Percentiles rank a stretch among this genome's conserved stretches.
These are phyloP conservation scores for Aurelia aurita complex sp. Pacific DNA, from an alignment of 30 jellyfish, hydroid and myxozoan genomes.

Conservation along the genomic window DNA sequence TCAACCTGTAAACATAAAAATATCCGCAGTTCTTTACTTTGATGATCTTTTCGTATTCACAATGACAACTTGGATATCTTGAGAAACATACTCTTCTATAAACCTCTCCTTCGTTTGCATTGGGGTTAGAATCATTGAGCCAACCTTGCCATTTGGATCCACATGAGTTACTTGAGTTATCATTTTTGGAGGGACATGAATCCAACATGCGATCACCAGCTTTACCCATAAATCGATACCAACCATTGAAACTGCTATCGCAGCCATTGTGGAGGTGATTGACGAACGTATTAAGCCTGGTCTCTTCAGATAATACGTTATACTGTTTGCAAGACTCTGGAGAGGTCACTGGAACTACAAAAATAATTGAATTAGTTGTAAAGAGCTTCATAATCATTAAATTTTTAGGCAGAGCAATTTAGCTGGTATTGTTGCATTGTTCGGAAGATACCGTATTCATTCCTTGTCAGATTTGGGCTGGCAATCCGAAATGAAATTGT, in stretches of 20 bases:
- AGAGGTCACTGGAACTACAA: neutral
- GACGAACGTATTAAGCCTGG: slow-evolving; percentile 8
- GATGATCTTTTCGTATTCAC: slow-evolving; percentile 55
- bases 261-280: slow-evolving; percentile 1
- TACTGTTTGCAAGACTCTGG: slow-evolving; percentile 1
- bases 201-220: slow-evolving; percentile 37
- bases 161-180: slow-evolving; percentile 1
- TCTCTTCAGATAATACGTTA: slow-evolving; percentile 11
- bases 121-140: slow-evolving; percentile 16
- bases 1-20: slow-evolving; percentile 65
- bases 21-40: slow-evolving; percentile 83
- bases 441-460: too few relatives aligned
- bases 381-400: neutral
- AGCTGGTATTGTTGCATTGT: neutral
- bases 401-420: neutral
- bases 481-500: too few relatives aligned
- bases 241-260: slow-evolving; percentile 20
- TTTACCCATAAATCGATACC: slow-evolving; percentile 37
- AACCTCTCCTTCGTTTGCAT: slow-evolving; percentile 27
- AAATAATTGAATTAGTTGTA: neutral
- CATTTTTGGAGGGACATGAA: slow-evolving; percentile 7
- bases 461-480: too few relatives aligned
- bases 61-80: slow-evolving; percentile 46
- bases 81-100: slow-evolving; percentile 82
- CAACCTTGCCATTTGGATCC: slow-evolving; percentile 46